Conservation (phyloP, 2,797 vertebrate species). For the Gallirallus australis region DNA sequence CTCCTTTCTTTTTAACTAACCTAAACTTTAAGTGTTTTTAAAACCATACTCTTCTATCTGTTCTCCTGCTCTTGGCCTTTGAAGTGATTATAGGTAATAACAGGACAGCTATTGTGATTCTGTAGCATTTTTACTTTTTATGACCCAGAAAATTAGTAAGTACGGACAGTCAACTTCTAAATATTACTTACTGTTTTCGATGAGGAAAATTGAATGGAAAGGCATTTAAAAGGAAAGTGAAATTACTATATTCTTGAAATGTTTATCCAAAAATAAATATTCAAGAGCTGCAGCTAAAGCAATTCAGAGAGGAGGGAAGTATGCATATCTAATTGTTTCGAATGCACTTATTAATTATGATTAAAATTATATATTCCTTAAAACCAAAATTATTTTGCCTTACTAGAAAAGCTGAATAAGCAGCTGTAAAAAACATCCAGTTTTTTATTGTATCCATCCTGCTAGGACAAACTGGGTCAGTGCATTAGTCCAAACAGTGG, state of each 20-base stretch:
- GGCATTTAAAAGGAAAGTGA: neutral
- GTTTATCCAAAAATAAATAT: neutral
- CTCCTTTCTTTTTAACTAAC: neutral
- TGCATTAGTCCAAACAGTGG: neutral
- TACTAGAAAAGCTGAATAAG: neutral
- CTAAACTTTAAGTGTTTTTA: neutral
- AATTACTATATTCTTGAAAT: neutral
- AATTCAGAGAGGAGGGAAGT: neutral
- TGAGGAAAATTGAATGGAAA: neutral
- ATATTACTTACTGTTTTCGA: neutral
- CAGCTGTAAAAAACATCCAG: neutral
- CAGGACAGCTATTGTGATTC: neutral
- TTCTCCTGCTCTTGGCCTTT: neutral
- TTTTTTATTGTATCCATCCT: neutral
- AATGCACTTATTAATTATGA: neutral
- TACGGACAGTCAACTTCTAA: neutral
- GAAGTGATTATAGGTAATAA: neutral
- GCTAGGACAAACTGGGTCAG: neutral
- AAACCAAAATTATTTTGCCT: neutral
- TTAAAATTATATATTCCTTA: neutral
- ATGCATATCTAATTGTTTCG: neutral
- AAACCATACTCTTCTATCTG: neutral
- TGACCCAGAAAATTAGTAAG: rapidly evolving
- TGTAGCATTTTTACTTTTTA: neutral
- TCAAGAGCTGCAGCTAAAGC: neutral